phyloP scores from a whole-genome alignment of 2,113 vertebrate genomes.

The Bucco capensis region DNA sequence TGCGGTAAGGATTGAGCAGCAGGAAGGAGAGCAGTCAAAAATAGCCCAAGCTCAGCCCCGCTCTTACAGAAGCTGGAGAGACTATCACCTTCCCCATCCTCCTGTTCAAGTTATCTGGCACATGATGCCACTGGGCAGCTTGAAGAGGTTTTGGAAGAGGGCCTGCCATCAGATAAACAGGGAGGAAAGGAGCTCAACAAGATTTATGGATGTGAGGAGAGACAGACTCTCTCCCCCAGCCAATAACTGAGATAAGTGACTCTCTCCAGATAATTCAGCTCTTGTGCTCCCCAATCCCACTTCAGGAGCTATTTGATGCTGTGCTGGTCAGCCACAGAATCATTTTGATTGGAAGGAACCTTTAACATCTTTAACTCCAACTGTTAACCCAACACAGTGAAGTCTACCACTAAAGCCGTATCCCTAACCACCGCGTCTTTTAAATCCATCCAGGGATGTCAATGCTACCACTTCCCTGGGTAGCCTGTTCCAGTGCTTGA shows the following conservation, averaged over 20 bases:
- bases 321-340: background rate
- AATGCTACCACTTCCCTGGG: too few relatives aligned
- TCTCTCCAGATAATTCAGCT: background rate
- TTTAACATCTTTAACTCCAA: background rate
- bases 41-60: background rate
- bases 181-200: background rate
- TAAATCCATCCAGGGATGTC: background rate
- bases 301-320: background rate
- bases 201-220: background rate
- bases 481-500: too few relatives aligned
- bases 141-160: background rate
- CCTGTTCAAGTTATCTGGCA: background rate
- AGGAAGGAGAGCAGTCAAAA: accelerated
- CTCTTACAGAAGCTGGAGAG: background rate
- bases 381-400: background rate
- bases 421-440: background rate
- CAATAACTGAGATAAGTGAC: background rate
- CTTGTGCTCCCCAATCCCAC: background rate
- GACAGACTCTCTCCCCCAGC: background rate
- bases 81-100: background rate
- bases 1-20: background rate
- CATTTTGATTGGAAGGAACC: background rate
- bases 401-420: background rate
- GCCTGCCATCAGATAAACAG: background rate
- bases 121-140: background rate